A percentile compares a stretch with the other conserved stretches of the same genome.
phyloP scores from a whole-genome alignment of 2,888 invertebrate genomes.

The Pterostichus madidus region DNA sequence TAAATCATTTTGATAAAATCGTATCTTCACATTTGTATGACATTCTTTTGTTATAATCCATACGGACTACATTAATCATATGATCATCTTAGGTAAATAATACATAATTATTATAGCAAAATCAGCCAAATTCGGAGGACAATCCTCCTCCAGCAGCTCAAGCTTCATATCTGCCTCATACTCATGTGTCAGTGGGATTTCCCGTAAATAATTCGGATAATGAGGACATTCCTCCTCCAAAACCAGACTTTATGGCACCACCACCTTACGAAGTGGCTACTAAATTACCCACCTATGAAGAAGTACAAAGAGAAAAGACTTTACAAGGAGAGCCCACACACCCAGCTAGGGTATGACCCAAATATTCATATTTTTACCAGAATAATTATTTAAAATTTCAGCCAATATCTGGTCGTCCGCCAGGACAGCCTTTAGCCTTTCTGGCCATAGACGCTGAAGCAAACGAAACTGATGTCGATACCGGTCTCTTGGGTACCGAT shows the following conservation, averaged over 20 bases:
- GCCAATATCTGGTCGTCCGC: constrained; percentile 72
- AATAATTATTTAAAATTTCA: constrained; percentile 68
- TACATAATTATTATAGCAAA: constrained; percentile 35
- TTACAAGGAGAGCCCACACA: constrained; percentile 83
- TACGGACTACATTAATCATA: not conserved
- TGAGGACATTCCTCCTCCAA: constrained; percentile 89
- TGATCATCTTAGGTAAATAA: constrained; percentile 2
- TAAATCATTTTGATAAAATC: constrained; percentile 22
- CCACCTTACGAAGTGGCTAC: constrained; percentile 93
- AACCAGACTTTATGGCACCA: constrained; percentile 91
- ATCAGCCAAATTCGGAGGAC: constrained; percentile 52
- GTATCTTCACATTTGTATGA: not conserved
- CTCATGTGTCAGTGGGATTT: not conserved
- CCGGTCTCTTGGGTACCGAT: constrained; percentile 92
- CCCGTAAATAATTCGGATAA: constrained; percentile 36
- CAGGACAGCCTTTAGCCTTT: constrained; percentile 82
- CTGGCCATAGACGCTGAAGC: constrained; percentile 88
- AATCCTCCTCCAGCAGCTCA: constrained; percentile 62
- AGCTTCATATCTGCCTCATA: constrained; percentile 23
- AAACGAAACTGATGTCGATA: constrained; percentile 87
- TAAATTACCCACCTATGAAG: constrained; percentile 94
- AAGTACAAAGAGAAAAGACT: constrained; percentile 93
- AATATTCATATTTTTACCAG: constrained; percentile 54
- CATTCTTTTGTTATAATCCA: constrained; percentile 21
- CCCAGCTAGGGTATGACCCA: constrained; percentile 68